Base-by-base conservation (phyloP, 2,113 vertebrate species). In the Catharus bicknelli region DNA sequence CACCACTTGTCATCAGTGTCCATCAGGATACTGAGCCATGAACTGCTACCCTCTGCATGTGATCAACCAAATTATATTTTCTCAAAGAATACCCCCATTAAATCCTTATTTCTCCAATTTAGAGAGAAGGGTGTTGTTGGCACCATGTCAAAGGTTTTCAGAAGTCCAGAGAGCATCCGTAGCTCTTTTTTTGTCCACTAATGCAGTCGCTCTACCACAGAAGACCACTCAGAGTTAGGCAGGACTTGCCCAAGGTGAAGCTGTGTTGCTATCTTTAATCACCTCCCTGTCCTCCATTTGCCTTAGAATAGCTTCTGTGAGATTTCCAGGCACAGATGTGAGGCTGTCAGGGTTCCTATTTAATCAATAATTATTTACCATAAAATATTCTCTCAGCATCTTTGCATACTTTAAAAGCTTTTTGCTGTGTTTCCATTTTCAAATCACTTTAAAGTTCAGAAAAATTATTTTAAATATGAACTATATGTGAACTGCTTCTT, bases 41-140 rank as follows among this genome's bases (percentile, higher is more conserved):
- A 82, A 10, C 23, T 0, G 0, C 29, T 61, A 30, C 14, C 29
- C 16, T 34, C 69, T 75, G 30, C 20, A 36, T 61, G 40, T 42
- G 29, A 18, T n/a, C 11, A 40, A 47, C 9, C 20, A 75, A 82
- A 75, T 68, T 30, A 40, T 67, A 38, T 48, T 26, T 11, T 2
- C 1, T 43, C n/a, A 16, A 16, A 75, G 22, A 61, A 29, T 30
- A 5, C 16, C 11, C 11, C 7, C 11, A 42, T 22, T 11, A 82
- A 40, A 34, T 53, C n/a, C 22, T 58, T 48, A 9, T 53, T 27
- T 47, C 20, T 34, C 21, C n/a, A 40, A 7, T 82, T 74, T 61
- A 38, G 40, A 40, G 29, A 61, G 62, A 54, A 61, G 25, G 13
- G 2, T 47, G 29, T 34, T 47, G 7, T 75, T 45, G 13, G 34